Percentiles rank a stretch among this genome's conserved stretches.
phyloP scores from a whole-genome alignment of 2,797 vertebrate species.

The Xenops minutus region DNA sequence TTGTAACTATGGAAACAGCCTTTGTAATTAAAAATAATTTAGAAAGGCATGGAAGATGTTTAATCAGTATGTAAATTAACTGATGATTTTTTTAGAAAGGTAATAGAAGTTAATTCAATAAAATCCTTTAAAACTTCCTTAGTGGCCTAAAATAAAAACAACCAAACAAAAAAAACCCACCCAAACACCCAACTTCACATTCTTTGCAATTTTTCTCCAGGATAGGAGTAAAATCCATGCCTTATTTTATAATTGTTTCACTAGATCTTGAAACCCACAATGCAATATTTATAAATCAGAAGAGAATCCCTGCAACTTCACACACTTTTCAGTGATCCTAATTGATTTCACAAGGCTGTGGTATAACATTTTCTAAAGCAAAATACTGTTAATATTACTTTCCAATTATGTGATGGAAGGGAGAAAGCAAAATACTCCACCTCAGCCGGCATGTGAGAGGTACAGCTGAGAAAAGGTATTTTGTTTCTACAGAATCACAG shows the following conservation, averaged over 20 bases:
- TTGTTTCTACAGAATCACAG: neutral
- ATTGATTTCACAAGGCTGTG: neutral
- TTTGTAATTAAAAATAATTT: constrained; percentile 68
- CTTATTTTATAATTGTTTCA: neutral
- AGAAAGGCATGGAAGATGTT: constrained; percentile 59
- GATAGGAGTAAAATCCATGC: neutral
- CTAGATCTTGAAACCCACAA: neutral
- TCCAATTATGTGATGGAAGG: neutral
- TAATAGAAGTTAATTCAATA: constrained; percentile 20
- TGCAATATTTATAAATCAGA: neutral
- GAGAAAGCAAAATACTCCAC: neutral
- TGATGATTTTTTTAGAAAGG: neutral
- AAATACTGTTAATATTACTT: neutral
- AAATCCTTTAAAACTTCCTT: neutral
- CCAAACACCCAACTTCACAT: neutral
- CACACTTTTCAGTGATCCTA: neutral
- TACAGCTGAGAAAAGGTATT: neutral
- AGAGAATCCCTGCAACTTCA: neutral
- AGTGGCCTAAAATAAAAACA: neutral
- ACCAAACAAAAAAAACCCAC: neutral
- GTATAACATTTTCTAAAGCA: neutral
- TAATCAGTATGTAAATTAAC: constrained; percentile 59
- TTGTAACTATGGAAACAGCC: constrained; percentile 53
- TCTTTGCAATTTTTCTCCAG: neutral
- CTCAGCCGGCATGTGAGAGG: neutral